Evolutionary conservation across 2,113 vertebrate species (phyloP).

Genomic region (Oryctolagus cuniculus): mOryCun1.1 NC_091433.1:156941001-156941500

Average conservation of each 20-base stretch:
- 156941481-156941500: background rate
- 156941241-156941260: slow-evolving; percentile 43
- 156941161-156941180: background rate
- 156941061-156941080: background rate
- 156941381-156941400: background rate
- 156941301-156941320: slow-evolving; percentile 64
- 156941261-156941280: slow-evolving; percentile 70
- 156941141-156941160: background rate
- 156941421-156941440: slow-evolving; percentile 26
- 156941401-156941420: slow-evolving; percentile 75
- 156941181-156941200: background rate
- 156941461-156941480: background rate
- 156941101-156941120: slow-evolving; percentile 5
- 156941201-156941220: background rate
- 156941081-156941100: background rate
- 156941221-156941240: slow-evolving; percentile 65
- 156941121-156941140: background rate
- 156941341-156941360: background rate
- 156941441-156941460: slow-evolving; percentile 67
- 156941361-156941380: slow-evolving; percentile 24
- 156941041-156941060: background rate
- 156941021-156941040: background rate
- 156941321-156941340: background rate
- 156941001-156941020: background rate
- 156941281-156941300: slow-evolving; percentile 59